A percentile compares a stretch with the other conserved stretches of the same genome.
phyloP scores from a whole-genome alignment of 1,140 invertebrate genomes.

The Lethrus apterus region DNA sequence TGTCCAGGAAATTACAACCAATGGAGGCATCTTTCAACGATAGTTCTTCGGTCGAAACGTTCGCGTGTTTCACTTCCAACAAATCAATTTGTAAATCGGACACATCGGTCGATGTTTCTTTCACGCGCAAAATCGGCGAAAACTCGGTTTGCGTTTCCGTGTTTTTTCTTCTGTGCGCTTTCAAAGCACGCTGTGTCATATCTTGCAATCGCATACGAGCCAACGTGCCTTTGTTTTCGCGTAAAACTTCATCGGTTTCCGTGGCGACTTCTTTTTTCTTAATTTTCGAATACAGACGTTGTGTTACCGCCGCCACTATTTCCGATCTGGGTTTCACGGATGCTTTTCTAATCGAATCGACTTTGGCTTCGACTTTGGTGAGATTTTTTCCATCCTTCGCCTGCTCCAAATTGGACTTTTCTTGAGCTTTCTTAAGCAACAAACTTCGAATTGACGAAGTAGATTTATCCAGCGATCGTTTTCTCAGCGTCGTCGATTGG shows the following conservation, averaged over 20 bases:
- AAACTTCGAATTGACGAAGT: conserved; percentile 14
- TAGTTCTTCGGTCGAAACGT: conserved; percentile 27
- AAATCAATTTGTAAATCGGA: conserved; percentile 44
- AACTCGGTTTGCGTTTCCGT: conserved; percentile 53
- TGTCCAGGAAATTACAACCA: conserved; percentile 26
- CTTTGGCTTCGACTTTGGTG: conserved; percentile 25
- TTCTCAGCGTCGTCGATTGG: conserved; percentile 22
- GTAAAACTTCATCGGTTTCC: conserved; percentile 36
- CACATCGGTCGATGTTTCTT: conserved; percentile 49
- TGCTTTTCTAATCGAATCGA: conserved; percentile 24
- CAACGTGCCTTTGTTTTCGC: conserved; percentile 8
- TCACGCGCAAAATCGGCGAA: conserved; percentile 45
- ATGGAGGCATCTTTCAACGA: conserved; percentile 30
- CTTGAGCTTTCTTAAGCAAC: conserved; percentile 14
- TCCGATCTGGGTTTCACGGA: conserved; percentile 44
- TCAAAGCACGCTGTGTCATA: conserved; percentile 48
- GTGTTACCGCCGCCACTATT: conserved; percentile 61
- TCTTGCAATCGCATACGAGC: conserved; percentile 44
- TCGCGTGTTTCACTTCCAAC: conserved; percentile 32
- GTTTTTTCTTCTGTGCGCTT: conserved; percentile 48
- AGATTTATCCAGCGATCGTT: conserved; percentile 24
- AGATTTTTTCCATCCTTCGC: conserved; percentile 10
- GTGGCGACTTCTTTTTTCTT: conserved; percentile 50
- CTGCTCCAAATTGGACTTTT: background rate
- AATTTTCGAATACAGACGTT: conserved; percentile 53